Evolutionary conservation across 2,113 vertebrate species (phyloP).

Genomic region (Nycticebus coucang): DNA sequence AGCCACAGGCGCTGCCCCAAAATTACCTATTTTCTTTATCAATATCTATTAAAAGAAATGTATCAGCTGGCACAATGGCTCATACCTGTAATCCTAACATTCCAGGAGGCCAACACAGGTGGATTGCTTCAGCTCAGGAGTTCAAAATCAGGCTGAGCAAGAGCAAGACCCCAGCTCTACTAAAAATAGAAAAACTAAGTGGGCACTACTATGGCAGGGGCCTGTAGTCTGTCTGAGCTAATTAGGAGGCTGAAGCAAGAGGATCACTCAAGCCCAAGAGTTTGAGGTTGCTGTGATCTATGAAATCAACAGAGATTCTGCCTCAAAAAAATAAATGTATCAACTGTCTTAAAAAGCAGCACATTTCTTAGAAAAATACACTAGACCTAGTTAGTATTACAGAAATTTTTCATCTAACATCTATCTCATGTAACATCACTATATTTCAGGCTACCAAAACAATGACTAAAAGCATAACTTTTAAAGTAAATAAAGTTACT

Average conservation of each 20-base stretch:
- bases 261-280: background rate
- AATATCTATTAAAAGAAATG: conserved; percentile 52
- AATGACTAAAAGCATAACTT: background rate
- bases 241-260: background rate
- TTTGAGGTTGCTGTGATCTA: no score
- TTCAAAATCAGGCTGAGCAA: no score
- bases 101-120: no score
- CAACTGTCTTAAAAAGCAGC: conserved; percentile 2
- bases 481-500: background rate
- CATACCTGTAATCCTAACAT: background rate
- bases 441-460: conserved; percentile 41
- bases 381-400: background rate
- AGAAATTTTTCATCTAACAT: conserved; percentile 30
- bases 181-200: no score
- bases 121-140: no score
- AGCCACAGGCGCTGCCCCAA: no score
- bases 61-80: background rate
- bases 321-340: background rate
- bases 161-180: no score
- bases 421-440: background rate
- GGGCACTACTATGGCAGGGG: no score
- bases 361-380: conserved; percentile 37
- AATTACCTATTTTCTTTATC: background rate
- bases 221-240: background rate
- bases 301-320: background rate